Evolutionary conservation across 2,888 invertebrate species (phyloP).

Genomic region (Troilus luridus): DNA sequence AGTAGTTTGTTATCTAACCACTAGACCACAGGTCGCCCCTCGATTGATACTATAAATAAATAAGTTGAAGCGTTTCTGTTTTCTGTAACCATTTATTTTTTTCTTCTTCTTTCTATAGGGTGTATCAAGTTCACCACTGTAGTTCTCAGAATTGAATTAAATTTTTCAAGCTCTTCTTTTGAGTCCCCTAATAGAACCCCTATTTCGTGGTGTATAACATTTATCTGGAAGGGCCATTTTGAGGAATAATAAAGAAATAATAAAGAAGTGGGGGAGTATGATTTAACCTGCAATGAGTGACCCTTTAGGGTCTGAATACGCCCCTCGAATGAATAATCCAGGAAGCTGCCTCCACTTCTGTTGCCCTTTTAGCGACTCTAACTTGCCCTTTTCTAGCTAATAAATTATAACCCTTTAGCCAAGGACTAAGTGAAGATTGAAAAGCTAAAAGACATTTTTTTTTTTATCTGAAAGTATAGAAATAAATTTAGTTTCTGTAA

Average conservation of each 20-base stretch:
- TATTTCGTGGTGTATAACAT: background rate
- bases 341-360: background rate
- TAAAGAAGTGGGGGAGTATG: background rate
- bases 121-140: background rate
- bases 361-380: background rate
- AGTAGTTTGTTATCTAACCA: no score
- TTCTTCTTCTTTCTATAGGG: no score
- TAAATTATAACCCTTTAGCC: background rate
- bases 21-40: no score
- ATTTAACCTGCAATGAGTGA: slow-evolving; percentile 16
- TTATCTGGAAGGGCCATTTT: background rate
- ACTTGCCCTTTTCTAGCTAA: background rate
- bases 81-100: no score
- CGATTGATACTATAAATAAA: no score
- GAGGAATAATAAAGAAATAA: background rate
- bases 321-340: slow-evolving; percentile 4
- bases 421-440: background rate
- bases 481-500: background rate
- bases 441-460: background rate
- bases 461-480: background rate
- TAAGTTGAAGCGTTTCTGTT: no score
- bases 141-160: background rate
- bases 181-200: background rate
- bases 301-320: background rate
- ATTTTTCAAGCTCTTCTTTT: background rate